These are phyloP conservation scores for Astreopora myriophthalma DNA, from an alignment of 64 coral and sea anemone genomes.

Conservation along the genomic window DNA sequence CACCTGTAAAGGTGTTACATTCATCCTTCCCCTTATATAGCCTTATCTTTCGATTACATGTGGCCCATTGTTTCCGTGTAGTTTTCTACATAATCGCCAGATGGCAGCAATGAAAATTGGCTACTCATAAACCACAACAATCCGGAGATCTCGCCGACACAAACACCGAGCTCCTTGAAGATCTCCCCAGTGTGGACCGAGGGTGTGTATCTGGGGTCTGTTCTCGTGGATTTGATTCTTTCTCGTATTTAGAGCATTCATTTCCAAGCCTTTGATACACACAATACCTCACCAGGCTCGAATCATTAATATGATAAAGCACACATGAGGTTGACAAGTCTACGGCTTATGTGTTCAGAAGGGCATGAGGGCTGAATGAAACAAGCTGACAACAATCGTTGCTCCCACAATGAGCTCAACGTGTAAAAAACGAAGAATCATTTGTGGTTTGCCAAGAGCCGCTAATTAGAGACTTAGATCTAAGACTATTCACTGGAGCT, in stretches of 20 bases:
- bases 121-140: constrained; percentile 74
- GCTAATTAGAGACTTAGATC: constrained; percentile 67
- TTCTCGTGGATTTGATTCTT: neutral
- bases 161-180: neutral
- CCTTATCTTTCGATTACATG: constrained; percentile 78
- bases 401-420: constrained; percentile 14
- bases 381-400: neutral
- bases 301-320: constrained; percentile 46
- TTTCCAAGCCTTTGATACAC: constrained; percentile 15
- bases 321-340: constrained; percentile 24
- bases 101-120: constrained; percentile 78
- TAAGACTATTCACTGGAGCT: constrained; percentile 36
- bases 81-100: constrained; percentile 89
- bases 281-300: neutral
- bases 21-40: constrained; percentile 38
- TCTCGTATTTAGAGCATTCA: neutral
- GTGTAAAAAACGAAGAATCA: constrained; percentile 12
- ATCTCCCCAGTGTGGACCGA: neutral
- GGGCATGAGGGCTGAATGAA: neutral
- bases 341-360: neutral
- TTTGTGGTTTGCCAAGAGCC: constrained; percentile 60
- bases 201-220: neutral
- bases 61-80: constrained; percentile 76
- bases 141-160: constrained; percentile 10
- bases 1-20: constrained; percentile 77